phyloP scores from a whole-genome alignment of 2,888 invertebrate species.

The Neocrepidodera transversa region DNA sequence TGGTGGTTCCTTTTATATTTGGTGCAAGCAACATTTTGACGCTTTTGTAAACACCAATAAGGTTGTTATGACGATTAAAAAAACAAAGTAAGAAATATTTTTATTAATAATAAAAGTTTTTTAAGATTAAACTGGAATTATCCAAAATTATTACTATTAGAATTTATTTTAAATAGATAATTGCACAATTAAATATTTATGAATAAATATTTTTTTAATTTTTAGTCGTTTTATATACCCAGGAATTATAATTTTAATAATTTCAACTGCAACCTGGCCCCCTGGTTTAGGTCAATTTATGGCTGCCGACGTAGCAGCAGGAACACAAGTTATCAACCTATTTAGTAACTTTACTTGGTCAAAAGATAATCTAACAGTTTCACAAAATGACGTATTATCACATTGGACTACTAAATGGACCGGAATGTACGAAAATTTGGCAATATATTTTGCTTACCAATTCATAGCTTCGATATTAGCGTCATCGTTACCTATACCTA shows the following conservation, averaged over 20 bases:
- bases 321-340: constrained; percentile 71
- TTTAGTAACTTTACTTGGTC: constrained; percentile 98
- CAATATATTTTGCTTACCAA: constrained; percentile 84
- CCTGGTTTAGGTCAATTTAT: constrained; percentile 75
- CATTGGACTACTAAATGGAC: constrained; percentile 88
- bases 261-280: constrained; percentile 86
- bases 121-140: no score
- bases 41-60: constrained; percentile 44
- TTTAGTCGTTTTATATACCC: constrained; percentile 81
- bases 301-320: constrained; percentile 60
- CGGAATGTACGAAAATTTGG: constrained; percentile 84
- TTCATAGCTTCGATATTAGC: constrained; percentile 87
- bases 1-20: constrained; percentile 87
- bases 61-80: constrained; percentile 73
- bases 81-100: constrained; percentile 88
- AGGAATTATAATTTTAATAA: constrained; percentile 81
- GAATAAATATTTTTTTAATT: no score
- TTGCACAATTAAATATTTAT: no score
- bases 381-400: constrained; percentile 81
- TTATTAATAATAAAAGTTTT: no score
- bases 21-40: constrained; percentile 74
- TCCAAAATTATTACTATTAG: no score
- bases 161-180: no score
- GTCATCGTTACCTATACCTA: constrained; percentile 95
- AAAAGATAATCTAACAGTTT: constrained; percentile 76